phyloP scores from a whole-genome alignment of 2,113 vertebrate genomes.

The Potamarius usumacintae region DNA sequence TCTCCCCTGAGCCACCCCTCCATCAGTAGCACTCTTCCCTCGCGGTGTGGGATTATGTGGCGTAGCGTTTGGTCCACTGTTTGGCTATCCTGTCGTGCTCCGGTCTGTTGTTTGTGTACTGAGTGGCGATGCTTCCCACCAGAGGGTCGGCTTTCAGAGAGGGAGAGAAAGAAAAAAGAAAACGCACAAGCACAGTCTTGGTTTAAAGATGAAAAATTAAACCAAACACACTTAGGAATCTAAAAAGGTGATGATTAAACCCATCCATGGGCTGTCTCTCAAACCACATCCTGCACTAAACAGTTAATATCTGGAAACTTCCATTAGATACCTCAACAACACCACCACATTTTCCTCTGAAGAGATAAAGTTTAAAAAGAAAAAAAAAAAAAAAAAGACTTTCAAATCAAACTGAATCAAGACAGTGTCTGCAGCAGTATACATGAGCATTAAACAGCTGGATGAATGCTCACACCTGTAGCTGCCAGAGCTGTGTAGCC shows the following conservation, averaged over 20 bases:
- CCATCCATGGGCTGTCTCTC: background rate
- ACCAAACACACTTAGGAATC: background rate
- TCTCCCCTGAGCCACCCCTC: slow-evolving; percentile 32
- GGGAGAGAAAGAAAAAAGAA: background rate
- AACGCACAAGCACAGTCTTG: background rate
- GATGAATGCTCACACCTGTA: slow-evolving; percentile 76
- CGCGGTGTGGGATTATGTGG: slow-evolving; percentile 66
- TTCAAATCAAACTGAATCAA: background rate
- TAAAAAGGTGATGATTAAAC: background rate
- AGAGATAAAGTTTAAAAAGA: too few species aligned
- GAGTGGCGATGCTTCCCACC: slow-evolving; percentile 78
- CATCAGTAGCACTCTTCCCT: slow-evolving; percentile 8
- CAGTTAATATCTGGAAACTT: background rate
- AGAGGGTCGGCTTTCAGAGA: slow-evolving; percentile 71
- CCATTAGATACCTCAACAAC: background rate
- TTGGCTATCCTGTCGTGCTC: slow-evolving; percentile 80
- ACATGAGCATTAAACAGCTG: slow-evolving; percentile 74
- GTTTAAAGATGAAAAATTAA: background rate
- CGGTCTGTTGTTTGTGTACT: slow-evolving; percentile 75
- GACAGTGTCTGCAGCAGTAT: slow-evolving; percentile 64
- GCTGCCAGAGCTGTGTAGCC: slow-evolving; percentile 64
- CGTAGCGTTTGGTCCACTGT: slow-evolving; percentile 80
- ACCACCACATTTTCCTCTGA: background rate
- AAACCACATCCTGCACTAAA: background rate
- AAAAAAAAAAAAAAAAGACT: background rate